phyloP scores from a whole-genome alignment of 64 coral and sea anemone genomes.

The Stylophora pistillata region DNA sequence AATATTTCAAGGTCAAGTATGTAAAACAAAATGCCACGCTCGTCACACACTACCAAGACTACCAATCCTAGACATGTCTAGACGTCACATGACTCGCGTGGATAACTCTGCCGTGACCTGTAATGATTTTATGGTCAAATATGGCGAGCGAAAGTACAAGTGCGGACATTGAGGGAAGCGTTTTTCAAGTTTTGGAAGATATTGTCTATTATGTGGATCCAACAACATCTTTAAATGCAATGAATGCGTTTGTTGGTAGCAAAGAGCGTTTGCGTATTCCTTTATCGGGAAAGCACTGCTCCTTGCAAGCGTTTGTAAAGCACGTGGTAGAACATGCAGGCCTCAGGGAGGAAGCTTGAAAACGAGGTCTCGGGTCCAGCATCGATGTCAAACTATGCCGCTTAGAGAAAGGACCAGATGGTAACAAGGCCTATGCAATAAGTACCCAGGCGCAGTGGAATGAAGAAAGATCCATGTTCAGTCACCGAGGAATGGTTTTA shows the following conservation, averaged over 20 bases:
- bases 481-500: slow-evolving; percentile 11
- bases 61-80: background rate
- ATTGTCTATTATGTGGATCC: slow-evolving; percentile 19
- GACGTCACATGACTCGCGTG: background rate
- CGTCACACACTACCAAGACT: too few relatives aligned
- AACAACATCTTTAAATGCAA: slow-evolving; percentile 42
- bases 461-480: slow-evolving; percentile 28
- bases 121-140: background rate
- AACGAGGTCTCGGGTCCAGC: slow-evolving; percentile 2
- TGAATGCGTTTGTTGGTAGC: slow-evolving; percentile 31
- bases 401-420: background rate
- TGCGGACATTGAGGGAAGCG: background rate
- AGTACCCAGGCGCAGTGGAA: slow-evolving; percentile 5
- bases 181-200: slow-evolving; percentile 37
- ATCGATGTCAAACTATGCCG: slow-evolving; percentile 2
- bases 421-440: background rate
- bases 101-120: too few relatives aligned
- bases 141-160: background rate
- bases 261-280: slow-evolving; percentile 30
- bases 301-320: slow-evolving; percentile 2
- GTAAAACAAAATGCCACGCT: background rate
- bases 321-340: slow-evolving; percentile 26
- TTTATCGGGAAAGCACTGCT: slow-evolving; percentile 12
- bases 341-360: background rate
- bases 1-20: too few relatives aligned